Conservation (phyloP, 2,113 vertebrate species). For the Odocoileus virginianus region DNA sequence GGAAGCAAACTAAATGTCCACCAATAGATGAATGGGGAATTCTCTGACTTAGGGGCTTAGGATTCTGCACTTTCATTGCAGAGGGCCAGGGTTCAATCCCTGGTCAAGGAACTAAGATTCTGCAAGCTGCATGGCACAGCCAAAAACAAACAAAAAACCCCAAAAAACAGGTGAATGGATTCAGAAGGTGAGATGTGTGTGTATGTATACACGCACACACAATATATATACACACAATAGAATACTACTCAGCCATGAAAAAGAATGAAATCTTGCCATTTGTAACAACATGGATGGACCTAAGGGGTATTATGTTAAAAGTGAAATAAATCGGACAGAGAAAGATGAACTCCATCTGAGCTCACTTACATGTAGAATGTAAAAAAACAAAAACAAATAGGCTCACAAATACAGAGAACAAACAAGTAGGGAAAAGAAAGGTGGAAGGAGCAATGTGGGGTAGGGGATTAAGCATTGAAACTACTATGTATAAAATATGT, state of each 20-base stretch:
- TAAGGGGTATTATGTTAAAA: neutral
- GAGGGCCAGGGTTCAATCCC: neutral
- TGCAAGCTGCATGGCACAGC: neutral
- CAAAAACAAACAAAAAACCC: neutral
- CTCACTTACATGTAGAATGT: neutral
- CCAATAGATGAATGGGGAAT: neutral
- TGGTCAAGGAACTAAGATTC: neutral
- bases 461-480: neutral
- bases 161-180: neutral
- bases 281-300: neutral
- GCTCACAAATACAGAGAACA: neutral
- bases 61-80: neutral
- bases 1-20: neutral
- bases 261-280: neutral
- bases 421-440: neutral
- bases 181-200: neutral
- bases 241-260: neutral
- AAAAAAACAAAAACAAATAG: neutral
- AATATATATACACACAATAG: neutral
- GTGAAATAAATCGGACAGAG: neutral
- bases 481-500: neutral
- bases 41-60: neutral
- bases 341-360: neutral
- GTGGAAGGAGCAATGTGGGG: neutral
- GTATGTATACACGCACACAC: neutral